Base-by-base conservation (phyloP, 2,113 vertebrate species). In the Stigmatopora nigra region DNA sequence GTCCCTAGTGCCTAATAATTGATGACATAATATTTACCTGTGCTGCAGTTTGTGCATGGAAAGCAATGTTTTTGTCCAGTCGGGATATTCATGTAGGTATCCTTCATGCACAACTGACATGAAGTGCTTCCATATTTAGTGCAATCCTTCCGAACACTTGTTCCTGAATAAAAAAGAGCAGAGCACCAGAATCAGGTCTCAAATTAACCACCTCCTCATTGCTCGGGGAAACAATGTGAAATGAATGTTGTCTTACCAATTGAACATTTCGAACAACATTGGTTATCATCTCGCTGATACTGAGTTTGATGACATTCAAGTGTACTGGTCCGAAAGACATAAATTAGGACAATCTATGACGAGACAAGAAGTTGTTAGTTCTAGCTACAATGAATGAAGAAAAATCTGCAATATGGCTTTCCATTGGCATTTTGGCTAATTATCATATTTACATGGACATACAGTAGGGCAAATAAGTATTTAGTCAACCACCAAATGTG, bases 201-300 rank as follows among this genome's bases (percentile, higher is more conserved):
- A 10, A 41, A 10, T 41, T 41, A 41, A 41, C 38, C 9, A 7
- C 38, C 9, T 41, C 38, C 38, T 41, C 9, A 41, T 41, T 41
- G 38, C 38, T 10, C 4, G 7, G 9, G 38, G 38, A 7, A 41
- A 41, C 4, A 59, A 38, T n/a, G 11, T 9, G 8, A 36, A 60
- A 19, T 60, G 22, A 22, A 56, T 19, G 9, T 19, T 3, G 7
- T 17, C 45, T 63, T 63, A 63, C 61, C 61, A 48, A 22, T 5
- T 25, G 44, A 12, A n/a, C 61, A 63, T 45, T 48, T 63, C 4
- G 61, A 45, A 63, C 61, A 63, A 35, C 61, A 63, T 63, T 35
- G 15, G 0, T 25, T 15, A 1, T 35, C 14, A 3, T 5, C 12
- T 7, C 31, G 46, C 14, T 31, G 53, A 31, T 48, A 63, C 7